Conservation (phyloP, 2,113 vertebrate genomes). For the Rhegmatorhina hoffmannsi region DNA sequence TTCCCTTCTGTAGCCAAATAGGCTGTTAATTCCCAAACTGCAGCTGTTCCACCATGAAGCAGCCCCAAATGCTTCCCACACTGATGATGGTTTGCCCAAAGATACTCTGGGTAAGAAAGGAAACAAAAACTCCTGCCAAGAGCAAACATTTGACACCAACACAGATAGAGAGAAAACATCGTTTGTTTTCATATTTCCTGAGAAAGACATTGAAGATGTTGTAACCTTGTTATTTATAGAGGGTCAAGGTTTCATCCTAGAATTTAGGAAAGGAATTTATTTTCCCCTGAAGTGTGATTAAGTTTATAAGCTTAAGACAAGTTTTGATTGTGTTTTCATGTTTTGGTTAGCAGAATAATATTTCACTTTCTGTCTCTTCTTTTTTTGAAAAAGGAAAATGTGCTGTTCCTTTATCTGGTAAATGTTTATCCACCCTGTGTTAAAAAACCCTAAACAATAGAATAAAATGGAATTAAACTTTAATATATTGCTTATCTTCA, state of each 20-base stretch:
- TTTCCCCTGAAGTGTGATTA: constrained; percentile 35
- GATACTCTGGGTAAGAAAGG: background rate
- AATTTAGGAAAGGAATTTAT: constrained; percentile 36
- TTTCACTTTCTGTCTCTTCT: constrained; percentile 45
- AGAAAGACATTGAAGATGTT: background rate
- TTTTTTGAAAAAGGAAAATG: constrained; percentile 20
- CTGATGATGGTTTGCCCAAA: background rate
- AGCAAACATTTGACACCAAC: background rate
- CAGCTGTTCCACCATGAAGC: background rate
- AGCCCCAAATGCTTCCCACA: background rate
- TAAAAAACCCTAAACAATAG: constrained; percentile 50
- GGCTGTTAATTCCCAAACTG: background rate
- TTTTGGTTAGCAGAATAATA: constrained; percentile 22
- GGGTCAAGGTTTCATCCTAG: constrained; percentile 14
- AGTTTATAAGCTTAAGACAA: constrained; percentile 22
- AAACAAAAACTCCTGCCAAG: background rate
- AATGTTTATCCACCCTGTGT: constrained; percentile 64
- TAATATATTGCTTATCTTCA: constrained; percentile 70
- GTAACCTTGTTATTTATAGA: background rate
- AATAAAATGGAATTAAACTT: constrained; percentile 73
- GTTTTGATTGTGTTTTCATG: constrained; percentile 3
- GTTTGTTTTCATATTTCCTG: constrained; percentile 60
- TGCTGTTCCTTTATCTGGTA: constrained; percentile 47
- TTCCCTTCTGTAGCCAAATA: background rate
- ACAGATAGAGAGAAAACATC: background rate